Percentiles rank a stretch among this genome's conserved stretches.
Evolutionary conservation across 37 sponge, comb jelly and placozoan species (phyloP).

Genomic region (Mnemiopsis leidyi): DNA sequence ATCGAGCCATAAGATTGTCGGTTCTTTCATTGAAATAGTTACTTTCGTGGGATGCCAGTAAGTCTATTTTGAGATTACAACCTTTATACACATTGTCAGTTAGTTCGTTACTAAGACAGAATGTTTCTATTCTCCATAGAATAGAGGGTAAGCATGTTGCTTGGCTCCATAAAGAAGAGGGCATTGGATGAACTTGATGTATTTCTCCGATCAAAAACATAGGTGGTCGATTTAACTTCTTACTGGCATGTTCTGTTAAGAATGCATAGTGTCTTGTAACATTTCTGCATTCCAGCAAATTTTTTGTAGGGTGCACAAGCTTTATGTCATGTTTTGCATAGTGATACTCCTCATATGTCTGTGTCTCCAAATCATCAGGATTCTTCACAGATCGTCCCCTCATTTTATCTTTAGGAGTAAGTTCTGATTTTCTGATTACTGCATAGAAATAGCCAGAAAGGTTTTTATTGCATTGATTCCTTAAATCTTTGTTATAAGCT

Average conservation of each 20-base stretch:
- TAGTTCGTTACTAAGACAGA: constrained; percentile 73
- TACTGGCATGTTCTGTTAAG: constrained; percentile 26
- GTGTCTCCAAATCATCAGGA: constrained; percentile 66
- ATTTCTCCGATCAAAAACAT: constrained; percentile 75
- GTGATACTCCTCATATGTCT: constrained; percentile 57
- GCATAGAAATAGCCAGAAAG: not conserved
- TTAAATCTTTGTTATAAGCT: not conserved
- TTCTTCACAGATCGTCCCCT: constrained; percentile 61
- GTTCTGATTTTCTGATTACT: not conserved
- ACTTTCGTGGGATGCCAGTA: not conserved
- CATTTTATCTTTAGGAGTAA: constrained; percentile 66
- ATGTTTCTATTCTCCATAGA: constrained; percentile 81
- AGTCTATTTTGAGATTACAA: not conserved
- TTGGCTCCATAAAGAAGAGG: constrained; percentile 69
- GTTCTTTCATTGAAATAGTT: not conserved
- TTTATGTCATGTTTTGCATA: constrained; percentile 12
- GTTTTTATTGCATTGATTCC: not conserved
- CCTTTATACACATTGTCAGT: not conserved
- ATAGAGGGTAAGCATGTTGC: constrained; percentile 80
- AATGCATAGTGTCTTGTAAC: constrained; percentile 65
- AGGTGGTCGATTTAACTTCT: not conserved
- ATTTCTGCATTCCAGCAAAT: constrained; percentile 71
- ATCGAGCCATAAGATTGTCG: not conserved
- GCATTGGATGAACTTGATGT: constrained; percentile 70
- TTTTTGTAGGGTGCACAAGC: constrained; percentile 10